Percentiles rank a stretch among this genome's conserved stretches.
phyloP scores from a whole-genome alignment of 2,113 vertebrate genomes.

The Epinephelus fuscoguttatus region DNA sequence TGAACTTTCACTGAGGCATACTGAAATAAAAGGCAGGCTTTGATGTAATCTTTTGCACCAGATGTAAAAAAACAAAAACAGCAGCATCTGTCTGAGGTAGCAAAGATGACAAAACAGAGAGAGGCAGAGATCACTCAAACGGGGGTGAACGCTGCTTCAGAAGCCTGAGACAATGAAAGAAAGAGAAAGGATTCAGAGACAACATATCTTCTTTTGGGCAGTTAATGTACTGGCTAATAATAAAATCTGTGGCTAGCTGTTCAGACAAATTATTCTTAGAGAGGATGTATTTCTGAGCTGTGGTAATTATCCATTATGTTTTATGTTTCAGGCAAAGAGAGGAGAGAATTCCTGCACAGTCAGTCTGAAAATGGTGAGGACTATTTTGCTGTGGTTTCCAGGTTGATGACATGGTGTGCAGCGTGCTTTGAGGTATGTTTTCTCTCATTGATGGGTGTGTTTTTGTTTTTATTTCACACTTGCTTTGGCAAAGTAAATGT shows the following conservation, averaged over 20 bases:
- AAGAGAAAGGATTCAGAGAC: background rate
- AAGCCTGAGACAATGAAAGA: background rate
- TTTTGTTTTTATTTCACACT: too few species aligned
- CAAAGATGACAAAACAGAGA: background rate
- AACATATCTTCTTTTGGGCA: background rate
- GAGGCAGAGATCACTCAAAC: background rate
- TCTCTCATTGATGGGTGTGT: too few species aligned
- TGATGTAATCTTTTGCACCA: background rate
- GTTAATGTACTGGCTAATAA: background rate
- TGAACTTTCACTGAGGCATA: background rate
- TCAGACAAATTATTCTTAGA: background rate
- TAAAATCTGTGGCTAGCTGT: background rate
- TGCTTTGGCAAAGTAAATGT: too few species aligned
- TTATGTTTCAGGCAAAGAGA: background rate
- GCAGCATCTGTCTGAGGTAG: constrained; percentile 3
- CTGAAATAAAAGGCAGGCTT: background rate
- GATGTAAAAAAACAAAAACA: constrained; percentile 17
- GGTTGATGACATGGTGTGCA: too few species aligned
- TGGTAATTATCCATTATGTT: background rate
- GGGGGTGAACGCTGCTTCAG: background rate
- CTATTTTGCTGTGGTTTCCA: too few species aligned
- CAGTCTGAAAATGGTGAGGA: too few species aligned
- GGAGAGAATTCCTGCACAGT: too few species aligned
- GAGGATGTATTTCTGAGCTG: background rate
- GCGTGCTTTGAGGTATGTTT: too few species aligned